Conservation (phyloP, 1,140 invertebrate species). For the Drosophila rhopaloa region DNA sequence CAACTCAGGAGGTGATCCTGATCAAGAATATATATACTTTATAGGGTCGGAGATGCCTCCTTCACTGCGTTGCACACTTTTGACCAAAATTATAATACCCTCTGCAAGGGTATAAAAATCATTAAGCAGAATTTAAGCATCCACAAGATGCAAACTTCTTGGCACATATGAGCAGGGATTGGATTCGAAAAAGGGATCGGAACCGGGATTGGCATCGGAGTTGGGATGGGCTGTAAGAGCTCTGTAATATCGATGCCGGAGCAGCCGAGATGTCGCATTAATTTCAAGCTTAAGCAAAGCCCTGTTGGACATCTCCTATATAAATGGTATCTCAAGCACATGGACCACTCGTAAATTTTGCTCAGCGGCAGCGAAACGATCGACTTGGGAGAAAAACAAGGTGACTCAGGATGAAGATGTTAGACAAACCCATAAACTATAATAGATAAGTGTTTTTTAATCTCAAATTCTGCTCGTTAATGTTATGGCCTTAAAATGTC, state of each 20-base stretch:
- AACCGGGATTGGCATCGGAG: conserved; percentile 5
- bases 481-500: neutral
- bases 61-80: too few relatives aligned
- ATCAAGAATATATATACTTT: too few relatives aligned
- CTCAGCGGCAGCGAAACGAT: neutral
- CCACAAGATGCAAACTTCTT: conserved; percentile 51
- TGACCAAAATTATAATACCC: too few relatives aligned
- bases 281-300: conserved; percentile 66
- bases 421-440: conserved; percentile 8
- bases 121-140: conserved; percentile 73
- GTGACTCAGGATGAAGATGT: conserved; percentile 23
- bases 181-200: neutral
- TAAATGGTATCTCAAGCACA: conserved; percentile 70
- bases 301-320: conserved; percentile 27
- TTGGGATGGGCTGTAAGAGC: conserved; percentile 31
- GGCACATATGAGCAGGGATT: conserved; percentile 37
- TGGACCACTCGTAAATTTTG: conserved; percentile 59
- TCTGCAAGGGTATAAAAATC: too few relatives aligned
- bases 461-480: neutral
- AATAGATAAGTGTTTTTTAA: conserved; percentile 10
- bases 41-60: too few relatives aligned
- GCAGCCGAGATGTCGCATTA: conserved; percentile 63
- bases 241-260: conserved; percentile 36
- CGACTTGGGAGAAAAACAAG: conserved; percentile 18
- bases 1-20: too few relatives aligned